Conservation (phyloP, 2,113 vertebrate species). For the Pipra filicauda region DNA sequence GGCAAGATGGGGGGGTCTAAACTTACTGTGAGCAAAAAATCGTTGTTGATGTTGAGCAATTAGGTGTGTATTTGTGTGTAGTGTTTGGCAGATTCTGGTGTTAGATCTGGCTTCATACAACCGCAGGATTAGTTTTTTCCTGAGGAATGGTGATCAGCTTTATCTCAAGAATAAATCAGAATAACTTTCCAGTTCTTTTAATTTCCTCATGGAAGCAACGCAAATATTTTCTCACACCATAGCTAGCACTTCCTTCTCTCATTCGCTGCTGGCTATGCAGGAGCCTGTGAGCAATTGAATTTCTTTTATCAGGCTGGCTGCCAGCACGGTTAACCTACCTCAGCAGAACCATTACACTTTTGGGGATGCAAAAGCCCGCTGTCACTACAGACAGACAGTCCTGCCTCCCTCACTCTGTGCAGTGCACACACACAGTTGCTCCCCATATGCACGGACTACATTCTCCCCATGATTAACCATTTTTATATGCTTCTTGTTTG, state of each 20-base stretch:
- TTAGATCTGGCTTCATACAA: not conserved
- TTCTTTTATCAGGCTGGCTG: not conserved
- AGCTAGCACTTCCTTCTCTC: not conserved
- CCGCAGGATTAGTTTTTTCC: not conserved
- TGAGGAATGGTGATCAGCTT: not conserved
- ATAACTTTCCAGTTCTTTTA: not conserved
- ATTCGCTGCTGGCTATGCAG: not conserved
- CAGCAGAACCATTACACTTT: not conserved
- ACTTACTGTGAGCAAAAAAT: not conserved
- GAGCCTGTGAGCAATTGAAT: not conserved
- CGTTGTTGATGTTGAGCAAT: not conserved
- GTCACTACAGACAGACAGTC: accelerated
- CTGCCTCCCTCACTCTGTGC: accelerated
- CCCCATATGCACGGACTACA: accelerated
- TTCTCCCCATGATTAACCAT: not conserved
- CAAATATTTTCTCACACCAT: not conserved
- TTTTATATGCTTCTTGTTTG: not conserved
- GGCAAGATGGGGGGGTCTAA: not conserved
- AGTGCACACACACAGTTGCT: accelerated
- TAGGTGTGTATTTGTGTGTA: not conserved
- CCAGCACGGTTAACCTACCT: not conserved
- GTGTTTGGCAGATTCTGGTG: not conserved
- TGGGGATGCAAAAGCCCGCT: not conserved
- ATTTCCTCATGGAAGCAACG: not conserved
- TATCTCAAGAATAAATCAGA: not conserved